Evolutionary conservation across 2,797 vertebrate species (phyloP).

Genomic region (Macrochelys suwanniensis): DNA sequence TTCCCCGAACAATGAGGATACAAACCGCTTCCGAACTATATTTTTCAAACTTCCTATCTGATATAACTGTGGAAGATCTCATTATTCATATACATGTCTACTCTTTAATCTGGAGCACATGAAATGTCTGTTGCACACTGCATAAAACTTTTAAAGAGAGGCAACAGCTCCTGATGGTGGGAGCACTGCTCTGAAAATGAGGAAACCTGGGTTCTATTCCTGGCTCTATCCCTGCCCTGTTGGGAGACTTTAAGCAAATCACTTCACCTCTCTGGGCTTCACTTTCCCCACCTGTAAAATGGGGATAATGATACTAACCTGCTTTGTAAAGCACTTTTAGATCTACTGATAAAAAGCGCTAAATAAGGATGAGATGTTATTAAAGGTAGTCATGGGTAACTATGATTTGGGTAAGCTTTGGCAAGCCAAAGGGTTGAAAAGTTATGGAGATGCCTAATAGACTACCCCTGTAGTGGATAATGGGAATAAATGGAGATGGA

Average conservation of each 20-base stretch:
- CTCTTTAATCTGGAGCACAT: not conserved
- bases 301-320: not conserved
- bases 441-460: not conserved
- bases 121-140: not conserved
- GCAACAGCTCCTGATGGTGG: not conserved
- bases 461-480: not conserved
- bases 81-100: not conserved
- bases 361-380: not conserved
- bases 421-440: not conserved
- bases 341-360: not conserved
- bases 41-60: not conserved
- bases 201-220: too few species aligned
- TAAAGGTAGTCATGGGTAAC: not conserved
- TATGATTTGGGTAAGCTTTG: not conserved
- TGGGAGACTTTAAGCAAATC: not conserved
- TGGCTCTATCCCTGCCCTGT: not conserved
- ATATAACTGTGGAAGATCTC: not conserved
- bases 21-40: not conserved
- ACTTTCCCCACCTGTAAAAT: not conserved
- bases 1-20: not conserved
- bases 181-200: not conserved
- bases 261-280: not conserved
- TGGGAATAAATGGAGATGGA: not conserved
- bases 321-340: not conserved
- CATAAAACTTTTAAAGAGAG: not conserved